phyloP scores from a whole-genome alignment of 2,888 invertebrate genomes.

The Protula sp. region DNA sequence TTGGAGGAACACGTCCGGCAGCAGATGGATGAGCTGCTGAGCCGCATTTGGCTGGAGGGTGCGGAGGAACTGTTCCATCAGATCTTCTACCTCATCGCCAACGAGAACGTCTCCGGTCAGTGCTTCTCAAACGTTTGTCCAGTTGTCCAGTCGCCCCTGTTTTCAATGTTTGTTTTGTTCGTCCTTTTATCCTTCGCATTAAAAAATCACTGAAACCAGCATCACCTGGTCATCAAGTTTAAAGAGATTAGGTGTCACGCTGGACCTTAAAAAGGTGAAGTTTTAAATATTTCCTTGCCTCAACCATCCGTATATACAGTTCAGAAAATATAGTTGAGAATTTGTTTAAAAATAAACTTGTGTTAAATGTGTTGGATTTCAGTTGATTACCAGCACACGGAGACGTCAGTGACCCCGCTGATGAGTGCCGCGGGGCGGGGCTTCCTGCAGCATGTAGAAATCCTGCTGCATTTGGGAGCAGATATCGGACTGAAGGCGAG shows the following conservation, averaged over 20 bases:
- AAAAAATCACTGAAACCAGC: too few species aligned
- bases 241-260: too few species aligned
- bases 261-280: too few species aligned
- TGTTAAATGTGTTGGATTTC: too few species aligned
- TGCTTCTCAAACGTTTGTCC: too few species aligned
- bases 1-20: conserved; percentile 58
- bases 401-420: conserved; percentile 65
- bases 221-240: too few species aligned
- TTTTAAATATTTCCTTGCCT: too few species aligned
- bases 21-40: conserved; percentile 67
- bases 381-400: conserved; percentile 67
- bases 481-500: conserved; percentile 59
- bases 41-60: conserved; percentile 62
- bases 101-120: conserved; percentile 67
- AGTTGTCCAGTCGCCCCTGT: background rate
- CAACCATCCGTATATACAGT: too few species aligned
- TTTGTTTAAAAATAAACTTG: too few species aligned
- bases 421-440: conserved; percentile 76
- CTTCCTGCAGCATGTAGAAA: conserved; percentile 63
- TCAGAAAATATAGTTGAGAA: too few species aligned
- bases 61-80: conserved; percentile 68
- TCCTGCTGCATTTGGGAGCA: conserved; percentile 69
- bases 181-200: too few species aligned
- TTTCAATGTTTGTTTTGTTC: background rate
- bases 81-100: conserved; percentile 71